phyloP scores from a whole-genome alignment of 2,888 invertebrate species.

The Bibio marci region DNA sequence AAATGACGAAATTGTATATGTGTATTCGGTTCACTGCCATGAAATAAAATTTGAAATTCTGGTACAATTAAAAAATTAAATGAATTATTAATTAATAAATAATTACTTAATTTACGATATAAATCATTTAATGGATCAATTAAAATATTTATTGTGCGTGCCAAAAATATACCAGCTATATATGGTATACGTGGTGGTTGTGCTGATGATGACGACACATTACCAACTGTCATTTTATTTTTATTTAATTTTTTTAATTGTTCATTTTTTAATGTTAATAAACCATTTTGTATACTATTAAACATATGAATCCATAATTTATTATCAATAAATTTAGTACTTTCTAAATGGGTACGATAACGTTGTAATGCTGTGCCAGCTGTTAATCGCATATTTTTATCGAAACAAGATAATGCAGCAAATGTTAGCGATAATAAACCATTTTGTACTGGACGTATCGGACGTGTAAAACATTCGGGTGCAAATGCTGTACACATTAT shows the following conservation, averaged over 20 bases:
- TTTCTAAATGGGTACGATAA: slow-evolving; percentile 58
- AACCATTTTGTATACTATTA: slow-evolving; percentile 25
- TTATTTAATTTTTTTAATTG: slow-evolving; percentile 24
- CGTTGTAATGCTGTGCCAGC: slow-evolving; percentile 58
- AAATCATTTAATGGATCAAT: slow-evolving; percentile 58
- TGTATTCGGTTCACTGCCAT: slow-evolving; percentile 55
- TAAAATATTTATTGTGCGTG: slow-evolving; percentile 39
- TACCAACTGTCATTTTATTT: slow-evolving; percentile 12
- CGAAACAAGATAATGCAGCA: slow-evolving; percentile 49
- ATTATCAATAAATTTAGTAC: slow-evolving; percentile 33
- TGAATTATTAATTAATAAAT: slow-evolving; percentile 57
- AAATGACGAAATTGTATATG: slow-evolving; percentile 48
- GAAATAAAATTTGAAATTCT: slow-evolving; percentile 70
- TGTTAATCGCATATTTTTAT: slow-evolving; percentile 46
- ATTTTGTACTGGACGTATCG: slow-evolving; percentile 47
- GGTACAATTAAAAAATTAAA: slow-evolving; percentile 68
- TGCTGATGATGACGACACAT: background rate
- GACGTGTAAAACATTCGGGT: slow-evolving; percentile 55
- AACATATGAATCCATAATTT: slow-evolving; percentile 26
- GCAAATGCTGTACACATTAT: slow-evolving; percentile 56
- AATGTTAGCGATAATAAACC: slow-evolving; percentile 56
- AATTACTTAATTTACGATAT: slow-evolving; percentile 61
- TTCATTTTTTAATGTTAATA: slow-evolving; percentile 17
- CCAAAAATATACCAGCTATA: slow-evolving; percentile 23
- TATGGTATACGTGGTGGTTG: slow-evolving; percentile 22